Conservation (phyloP, 2,113 vertebrate genomes). For the Procavia capensis region DNA sequence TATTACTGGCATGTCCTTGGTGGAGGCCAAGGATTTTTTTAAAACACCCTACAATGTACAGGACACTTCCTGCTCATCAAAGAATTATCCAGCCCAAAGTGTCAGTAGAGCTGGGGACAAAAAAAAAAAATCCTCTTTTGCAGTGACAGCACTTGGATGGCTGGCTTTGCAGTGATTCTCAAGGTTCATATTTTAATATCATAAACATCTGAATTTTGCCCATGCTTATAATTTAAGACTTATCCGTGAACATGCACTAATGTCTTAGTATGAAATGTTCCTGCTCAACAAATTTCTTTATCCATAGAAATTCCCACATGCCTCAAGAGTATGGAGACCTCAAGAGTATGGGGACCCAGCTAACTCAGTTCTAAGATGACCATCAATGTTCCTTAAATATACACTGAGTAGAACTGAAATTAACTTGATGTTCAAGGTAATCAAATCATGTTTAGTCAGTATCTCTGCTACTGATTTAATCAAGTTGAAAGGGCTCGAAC, state of each 20-base stretch:
- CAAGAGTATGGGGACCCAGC: neutral
- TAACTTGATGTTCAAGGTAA: conserved; percentile 35
- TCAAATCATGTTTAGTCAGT: neutral
- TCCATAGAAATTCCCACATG: neutral
- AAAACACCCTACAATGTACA: neutral
- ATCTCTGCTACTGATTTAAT: neutral
- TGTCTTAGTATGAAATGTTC: neutral
- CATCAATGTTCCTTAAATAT: conserved; percentile 9
- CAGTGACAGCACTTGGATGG: no score
- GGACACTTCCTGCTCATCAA: neutral
- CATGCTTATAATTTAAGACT: neutral
- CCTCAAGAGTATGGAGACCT: neutral
- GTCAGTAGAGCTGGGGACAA: neutral
- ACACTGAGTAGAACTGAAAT: conserved; percentile 28
- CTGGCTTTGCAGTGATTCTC: neutral
- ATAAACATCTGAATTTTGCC: neutral
- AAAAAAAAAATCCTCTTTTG: neutral
- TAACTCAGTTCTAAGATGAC: neutral
- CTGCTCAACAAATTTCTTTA: neutral
- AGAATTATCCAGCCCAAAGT: neutral
- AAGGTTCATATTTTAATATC: neutral
- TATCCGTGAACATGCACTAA: neutral
- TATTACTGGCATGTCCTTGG: neutral
- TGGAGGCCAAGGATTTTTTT: neutral
- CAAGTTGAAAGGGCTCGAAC: neutral